These are phyloP conservation scores for Theocolax elegans DNA, from an alignment of 1,140 invertebrate genomes.

Conservation along the genomic window DNA sequence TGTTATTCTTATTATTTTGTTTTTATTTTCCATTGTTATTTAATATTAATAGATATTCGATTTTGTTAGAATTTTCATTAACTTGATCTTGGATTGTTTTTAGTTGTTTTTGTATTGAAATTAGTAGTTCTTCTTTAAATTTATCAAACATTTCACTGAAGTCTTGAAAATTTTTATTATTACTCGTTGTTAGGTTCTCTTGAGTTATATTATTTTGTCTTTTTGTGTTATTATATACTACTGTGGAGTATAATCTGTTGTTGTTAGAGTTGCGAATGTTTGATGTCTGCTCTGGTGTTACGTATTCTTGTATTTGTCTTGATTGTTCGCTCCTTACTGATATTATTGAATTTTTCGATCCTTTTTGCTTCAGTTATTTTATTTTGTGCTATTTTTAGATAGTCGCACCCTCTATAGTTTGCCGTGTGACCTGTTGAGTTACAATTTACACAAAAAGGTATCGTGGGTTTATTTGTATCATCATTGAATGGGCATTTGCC, in stretches of 20 bases:
- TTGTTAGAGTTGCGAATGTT: neutral
- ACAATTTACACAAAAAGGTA: constrained; percentile 36
- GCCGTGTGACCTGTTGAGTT: constrained; percentile 14
- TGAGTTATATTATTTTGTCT: too few species aligned
- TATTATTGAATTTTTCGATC: neutral
- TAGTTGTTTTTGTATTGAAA: neutral
- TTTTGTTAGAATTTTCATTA: neutral
- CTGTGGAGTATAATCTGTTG: neutral
- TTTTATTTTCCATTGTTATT: neutral
- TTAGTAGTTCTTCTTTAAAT: too few species aligned
- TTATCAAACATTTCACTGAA: too few species aligned
- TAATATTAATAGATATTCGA: neutral
- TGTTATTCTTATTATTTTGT: neutral
- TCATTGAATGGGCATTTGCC: constrained; percentile 34
- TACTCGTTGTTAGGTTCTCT: too few species aligned
- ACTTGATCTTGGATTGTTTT: neutral
- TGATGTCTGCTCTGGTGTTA: neutral
- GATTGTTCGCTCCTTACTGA: neutral
- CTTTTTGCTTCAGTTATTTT: neutral
- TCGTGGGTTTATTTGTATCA: too few species aligned
- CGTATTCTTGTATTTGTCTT: neutral
- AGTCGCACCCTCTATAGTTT: constrained; percentile 37
- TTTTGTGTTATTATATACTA: too few species aligned
- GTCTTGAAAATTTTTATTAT: too few species aligned
- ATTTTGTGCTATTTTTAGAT: neutral